These are phyloP conservation scores for Oryzias celebensis DNA, from an alignment of 2,113 vertebrate species.

Conservation along the genomic window DNA sequence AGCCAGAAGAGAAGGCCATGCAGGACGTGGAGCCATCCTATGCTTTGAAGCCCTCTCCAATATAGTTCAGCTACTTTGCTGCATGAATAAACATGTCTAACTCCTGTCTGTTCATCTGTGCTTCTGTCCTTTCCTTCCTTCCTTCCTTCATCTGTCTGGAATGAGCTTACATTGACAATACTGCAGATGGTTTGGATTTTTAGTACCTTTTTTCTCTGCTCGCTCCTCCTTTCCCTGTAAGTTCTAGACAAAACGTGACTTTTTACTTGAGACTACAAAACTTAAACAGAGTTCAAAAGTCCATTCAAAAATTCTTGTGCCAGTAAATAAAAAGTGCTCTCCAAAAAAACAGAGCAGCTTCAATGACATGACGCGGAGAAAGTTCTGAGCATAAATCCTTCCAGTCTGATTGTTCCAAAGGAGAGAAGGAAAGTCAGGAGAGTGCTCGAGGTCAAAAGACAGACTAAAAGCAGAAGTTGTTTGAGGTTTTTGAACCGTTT, in stretches of 20 bases:
- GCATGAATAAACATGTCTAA: conserved; percentile 65
- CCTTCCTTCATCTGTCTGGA: conserved; percentile 38
- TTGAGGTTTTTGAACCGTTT: no score
- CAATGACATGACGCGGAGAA: no score
- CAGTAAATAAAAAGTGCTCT: no score
- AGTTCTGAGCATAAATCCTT: no score
- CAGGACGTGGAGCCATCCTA: conserved; percentile 53
- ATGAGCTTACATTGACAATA: conserved; percentile 31
- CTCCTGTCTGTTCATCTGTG: conserved; percentile 44
- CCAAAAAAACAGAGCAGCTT: no score
- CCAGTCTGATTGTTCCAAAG: no score
- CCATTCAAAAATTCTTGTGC: no score
- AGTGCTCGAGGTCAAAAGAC: no score
- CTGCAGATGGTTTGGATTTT: conserved; percentile 43
- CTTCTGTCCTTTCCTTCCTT: conserved; percentile 23
- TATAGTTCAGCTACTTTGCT: conserved; percentile 59
- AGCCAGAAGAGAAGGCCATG: conserved; percentile 73
- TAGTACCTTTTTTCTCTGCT: conserved; percentile 28
- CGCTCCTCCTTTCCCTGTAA: conserved; percentile 11
- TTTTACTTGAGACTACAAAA: no score
- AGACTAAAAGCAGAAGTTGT: no score
- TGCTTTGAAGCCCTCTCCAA: conserved; percentile 68
- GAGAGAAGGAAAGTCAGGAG: no score
- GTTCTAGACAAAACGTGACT: not conserved
- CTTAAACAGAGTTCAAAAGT: no score